Conservation (phyloP, 2,888 invertebrate genomes). For the Nephrotoma flavescens region DNA sequence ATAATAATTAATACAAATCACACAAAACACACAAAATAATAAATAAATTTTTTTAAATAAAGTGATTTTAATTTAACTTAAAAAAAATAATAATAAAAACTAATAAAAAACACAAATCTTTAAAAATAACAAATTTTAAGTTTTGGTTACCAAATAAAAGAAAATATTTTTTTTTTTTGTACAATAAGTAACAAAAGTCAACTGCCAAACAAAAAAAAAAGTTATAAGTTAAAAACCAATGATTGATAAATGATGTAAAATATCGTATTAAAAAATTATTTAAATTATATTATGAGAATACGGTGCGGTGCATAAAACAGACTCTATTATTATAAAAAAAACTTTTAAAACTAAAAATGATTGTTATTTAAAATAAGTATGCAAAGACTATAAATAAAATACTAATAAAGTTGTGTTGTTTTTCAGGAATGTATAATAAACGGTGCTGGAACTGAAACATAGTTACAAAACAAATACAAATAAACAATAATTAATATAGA, state of each 20-base stretch:
- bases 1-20: slow-evolving; percentile 2
- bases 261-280: not conserved
- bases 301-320: not conserved
- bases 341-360: not conserved
- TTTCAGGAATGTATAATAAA: not conserved
- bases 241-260: not conserved
- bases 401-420: not conserved
- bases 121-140: not conserved
- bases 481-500: not conserved
- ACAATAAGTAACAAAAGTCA: slow-evolving; percentile 1
- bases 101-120: not conserved
- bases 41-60: slow-evolving; percentile 3
- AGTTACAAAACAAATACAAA: not conserved
- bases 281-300: not conserved
- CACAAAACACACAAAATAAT: not conserved
- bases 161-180: not conserved
- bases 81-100: not conserved
- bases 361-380: not conserved
- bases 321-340: not conserved
- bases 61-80: not conserved
- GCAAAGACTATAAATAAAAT: not conserved
- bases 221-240: not conserved
- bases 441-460: slow-evolving; percentile 1
- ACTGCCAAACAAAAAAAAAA: slow-evolving; percentile 2
- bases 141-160: not conserved